Conservation (phyloP, 1,140 invertebrate species). For the Carposina sasakii region DNA sequence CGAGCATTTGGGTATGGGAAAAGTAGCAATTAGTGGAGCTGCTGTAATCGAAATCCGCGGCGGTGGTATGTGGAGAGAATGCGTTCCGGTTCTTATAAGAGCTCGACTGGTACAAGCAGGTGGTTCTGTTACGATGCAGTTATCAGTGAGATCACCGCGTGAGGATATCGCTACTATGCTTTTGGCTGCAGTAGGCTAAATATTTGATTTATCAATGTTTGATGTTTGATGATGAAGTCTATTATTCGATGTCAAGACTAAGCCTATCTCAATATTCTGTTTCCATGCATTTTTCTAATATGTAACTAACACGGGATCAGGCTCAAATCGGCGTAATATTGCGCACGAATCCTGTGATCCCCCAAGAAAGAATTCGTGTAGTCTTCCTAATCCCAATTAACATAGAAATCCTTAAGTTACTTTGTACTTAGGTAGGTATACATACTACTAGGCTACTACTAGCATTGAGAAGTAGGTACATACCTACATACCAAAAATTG, state of each 20-base stretch:
- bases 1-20: slow-evolving; percentile 91
- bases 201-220: slow-evolving; percentile 3
- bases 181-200: slow-evolving; percentile 85
- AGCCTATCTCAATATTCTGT: not conserved
- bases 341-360: no score
- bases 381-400: no score
- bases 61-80: slow-evolving; percentile 73
- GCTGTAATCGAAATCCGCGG: slow-evolving; percentile 82
- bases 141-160: slow-evolving; percentile 75
- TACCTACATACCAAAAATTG: no score
- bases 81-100: slow-evolving; percentile 88
- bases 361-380: no score
- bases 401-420: no score
- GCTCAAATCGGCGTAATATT: no score
- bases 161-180: slow-evolving; percentile 87
- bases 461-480: no score
- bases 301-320: no score
- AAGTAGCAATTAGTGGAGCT: slow-evolving; percentile 34
- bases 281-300: no score
- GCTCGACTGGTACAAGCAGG: slow-evolving; percentile 86
- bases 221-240: slow-evolving; percentile 5
- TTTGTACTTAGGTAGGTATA: no score
- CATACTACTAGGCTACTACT: no score
- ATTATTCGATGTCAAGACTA: no score
- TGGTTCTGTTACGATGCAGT: slow-evolving; percentile 82